Evolutionary conservation across 2,888 invertebrate species (phyloP).

Genomic region (Ametastegia equiseti): DNA sequence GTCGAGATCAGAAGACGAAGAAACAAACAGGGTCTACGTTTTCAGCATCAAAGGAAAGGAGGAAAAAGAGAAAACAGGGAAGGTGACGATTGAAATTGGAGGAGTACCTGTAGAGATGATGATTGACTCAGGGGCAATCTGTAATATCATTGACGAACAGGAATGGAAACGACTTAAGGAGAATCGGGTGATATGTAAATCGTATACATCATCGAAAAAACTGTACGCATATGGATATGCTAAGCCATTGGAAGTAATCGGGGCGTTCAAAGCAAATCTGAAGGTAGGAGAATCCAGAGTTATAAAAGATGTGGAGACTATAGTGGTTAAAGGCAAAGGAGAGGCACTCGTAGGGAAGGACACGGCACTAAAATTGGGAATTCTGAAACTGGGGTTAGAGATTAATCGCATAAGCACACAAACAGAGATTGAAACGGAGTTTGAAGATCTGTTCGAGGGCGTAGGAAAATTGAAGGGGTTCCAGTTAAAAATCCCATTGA

Average conservation of each 20-base stretch:
- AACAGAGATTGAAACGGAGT: background rate
- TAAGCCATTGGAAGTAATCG: conserved; percentile 9
- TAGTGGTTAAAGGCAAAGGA: conserved; percentile 43
- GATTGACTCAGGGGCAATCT: conserved; percentile 44
- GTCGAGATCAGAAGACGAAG: background rate
- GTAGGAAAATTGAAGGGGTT: conserved; percentile 50
- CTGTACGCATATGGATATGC: conserved; percentile 40
- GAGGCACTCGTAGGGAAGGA: conserved; percentile 42
- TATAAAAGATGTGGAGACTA: background rate
- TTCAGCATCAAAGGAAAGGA: background rate
- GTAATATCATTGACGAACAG: conserved; percentile 34
- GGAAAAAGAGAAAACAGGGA: background rate
- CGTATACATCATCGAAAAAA: background rate
- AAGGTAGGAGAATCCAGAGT: background rate
- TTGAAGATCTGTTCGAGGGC: conserved; percentile 41
- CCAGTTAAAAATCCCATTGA: conserved; percentile 43
- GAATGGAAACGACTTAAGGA: conserved; percentile 36
- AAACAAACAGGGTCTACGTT: background rate
- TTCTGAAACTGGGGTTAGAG: conserved; percentile 9
- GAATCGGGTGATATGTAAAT: conserved; percentile 10
- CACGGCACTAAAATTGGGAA: conserved; percentile 38
- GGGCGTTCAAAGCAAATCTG: conserved; percentile 27
- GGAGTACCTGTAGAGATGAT: conserved; percentile 33
- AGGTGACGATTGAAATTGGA: conserved; percentile 14
- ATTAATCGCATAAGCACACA: conserved; percentile 13